Evolutionary conservation across 2,797 vertebrate genomes (phyloP).

Genomic region (Tamandua tetradactyla): DNA sequence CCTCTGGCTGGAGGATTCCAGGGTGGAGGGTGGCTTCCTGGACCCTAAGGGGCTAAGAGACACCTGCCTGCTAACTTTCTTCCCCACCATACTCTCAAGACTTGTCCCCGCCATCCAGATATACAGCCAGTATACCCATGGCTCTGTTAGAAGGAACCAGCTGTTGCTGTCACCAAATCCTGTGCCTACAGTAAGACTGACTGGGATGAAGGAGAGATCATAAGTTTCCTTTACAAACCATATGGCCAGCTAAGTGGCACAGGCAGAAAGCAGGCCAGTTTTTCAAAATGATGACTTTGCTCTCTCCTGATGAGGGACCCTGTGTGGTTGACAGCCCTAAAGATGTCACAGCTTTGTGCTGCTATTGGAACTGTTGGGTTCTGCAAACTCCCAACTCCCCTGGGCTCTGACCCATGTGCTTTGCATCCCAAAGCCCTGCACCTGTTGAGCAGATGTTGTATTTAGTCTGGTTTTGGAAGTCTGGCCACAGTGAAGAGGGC

Average conservation of each 20-base stretch:
- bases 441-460: too few species aligned
- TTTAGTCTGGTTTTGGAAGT: not conserved
- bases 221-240: slow-evolving; percentile 16
- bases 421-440: not conserved
- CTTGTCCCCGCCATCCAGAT: not conserved
- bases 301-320: not conserved
- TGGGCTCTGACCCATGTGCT: not conserved
- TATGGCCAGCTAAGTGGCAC: not conserved
- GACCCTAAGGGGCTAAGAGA: not conserved
- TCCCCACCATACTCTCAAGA: not conserved
- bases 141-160: not conserved
- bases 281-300: not conserved
- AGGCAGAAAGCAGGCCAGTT: not conserved
- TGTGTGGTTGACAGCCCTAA: not conserved
- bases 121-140: not conserved
- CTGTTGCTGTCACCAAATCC: not conserved
- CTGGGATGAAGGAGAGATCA: not conserved
- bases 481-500: not conserved
- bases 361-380: not conserved
- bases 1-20: not conserved
- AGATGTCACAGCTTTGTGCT: not conserved
- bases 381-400: not conserved
- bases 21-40: not conserved
- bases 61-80: not conserved
- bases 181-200: not conserved